Conservation (phyloP, 2,888 invertebrate genomes). For the Malachius bipustulatus region DNA sequence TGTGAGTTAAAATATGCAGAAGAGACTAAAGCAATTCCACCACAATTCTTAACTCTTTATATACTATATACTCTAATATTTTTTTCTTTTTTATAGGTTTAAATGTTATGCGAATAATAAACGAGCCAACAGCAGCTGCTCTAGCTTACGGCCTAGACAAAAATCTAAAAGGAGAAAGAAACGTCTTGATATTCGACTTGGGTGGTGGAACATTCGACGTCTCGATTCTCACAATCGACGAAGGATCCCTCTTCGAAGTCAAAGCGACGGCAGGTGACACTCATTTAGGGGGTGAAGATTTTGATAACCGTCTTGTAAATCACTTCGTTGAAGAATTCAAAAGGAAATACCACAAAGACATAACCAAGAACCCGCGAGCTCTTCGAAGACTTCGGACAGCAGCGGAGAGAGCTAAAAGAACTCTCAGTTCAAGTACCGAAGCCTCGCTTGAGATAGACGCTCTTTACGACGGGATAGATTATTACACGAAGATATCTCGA, state of each 20-base stretch:
- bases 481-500: conserved; percentile 59
- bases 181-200: conserved; percentile 53
- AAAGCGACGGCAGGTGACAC: conserved; percentile 76
- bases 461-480: conserved; percentile 36
- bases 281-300: conserved; percentile 67
- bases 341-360: conserved; percentile 39
- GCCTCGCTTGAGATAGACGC: conserved; percentile 42
- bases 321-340: conserved; percentile 48
- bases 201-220: conserved; percentile 67
- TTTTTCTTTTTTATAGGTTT: too few relatives aligned
- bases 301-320: conserved; percentile 44
- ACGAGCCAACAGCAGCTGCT: conserved; percentile 63
- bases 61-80: too few relatives aligned
- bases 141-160: conserved; percentile 60
- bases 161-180: conserved; percentile 50
- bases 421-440: conserved; percentile 41
- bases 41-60: too few relatives aligned
- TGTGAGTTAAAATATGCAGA: too few relatives aligned
- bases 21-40: too few relatives aligned
- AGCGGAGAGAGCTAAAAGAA: conserved; percentile 42
- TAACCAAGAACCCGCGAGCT: conserved; percentile 37
- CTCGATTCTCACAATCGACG: conserved; percentile 71
- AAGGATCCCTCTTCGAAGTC: conserved; percentile 72
- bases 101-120: conserved; percentile 71
- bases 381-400: conserved; percentile 39